Base-by-base conservation (phyloP, 2,888 invertebrate genomes). In the Polymixis flavicincta region DNA sequence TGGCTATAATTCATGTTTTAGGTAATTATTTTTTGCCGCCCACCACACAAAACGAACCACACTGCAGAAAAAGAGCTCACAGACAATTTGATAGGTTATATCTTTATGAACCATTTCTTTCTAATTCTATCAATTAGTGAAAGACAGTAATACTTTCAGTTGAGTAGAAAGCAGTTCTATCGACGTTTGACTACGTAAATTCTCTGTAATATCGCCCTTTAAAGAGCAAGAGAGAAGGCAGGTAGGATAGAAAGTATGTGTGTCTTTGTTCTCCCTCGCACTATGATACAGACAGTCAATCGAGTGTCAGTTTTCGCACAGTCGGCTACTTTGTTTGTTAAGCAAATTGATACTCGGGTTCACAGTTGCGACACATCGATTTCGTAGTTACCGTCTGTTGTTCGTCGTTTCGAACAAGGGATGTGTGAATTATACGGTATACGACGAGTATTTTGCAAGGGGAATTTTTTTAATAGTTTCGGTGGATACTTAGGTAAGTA, bases 311-410 rank as follows among this genome's bases (percentile, higher is more conserved):
- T 77, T 77, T 70, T 70, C 78, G 48, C 14, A 54, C 57, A 55
- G 45, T 55, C 28, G 54, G 63, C 64, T 83, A 79, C 66, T 79
- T 75, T 72, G 75, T 83, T 82, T 75, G 83, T n/a, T 71, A 78
- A 66, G 75, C 71, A 83, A 82, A 79, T 82, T 79, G 75, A 82
- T 79, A 79, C 75, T 28, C 74, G 22, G 52, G 60, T 54, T 71
- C 45, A 25, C 42, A 63, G 42, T 25, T 37, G 60, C 59, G 75
- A 82, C 80, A 83, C 28, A 71, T 75, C 69, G 32, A 82, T 82
- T 77, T 79, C 2, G 54, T 60, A 59, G 71, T 70, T 65, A 25
- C 52, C 11, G 55, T 42, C 52, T 19, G 37, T 61, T 57, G 50
- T 63, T 55, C 17, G 19, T 66, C 2, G 60, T 68, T 71, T 32